Conservation (phyloP, 2,888 invertebrate genomes). For the Anthoptus insignis region DNA sequence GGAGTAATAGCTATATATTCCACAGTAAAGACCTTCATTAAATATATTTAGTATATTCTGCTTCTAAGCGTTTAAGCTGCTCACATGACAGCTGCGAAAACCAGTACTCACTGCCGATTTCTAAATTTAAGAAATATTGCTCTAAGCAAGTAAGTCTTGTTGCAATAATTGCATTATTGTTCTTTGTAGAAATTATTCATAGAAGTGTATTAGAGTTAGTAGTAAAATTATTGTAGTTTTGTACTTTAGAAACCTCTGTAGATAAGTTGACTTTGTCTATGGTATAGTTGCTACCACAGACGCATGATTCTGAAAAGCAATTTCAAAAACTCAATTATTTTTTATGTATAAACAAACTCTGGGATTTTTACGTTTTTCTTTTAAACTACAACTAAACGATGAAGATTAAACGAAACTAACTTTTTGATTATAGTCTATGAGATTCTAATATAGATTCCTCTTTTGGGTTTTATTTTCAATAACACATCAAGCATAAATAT, state of each 20-base stretch:
- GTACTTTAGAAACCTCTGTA: constrained; percentile 23
- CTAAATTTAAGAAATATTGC: constrained; percentile 60
- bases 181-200: constrained; percentile 67
- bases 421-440: no score
- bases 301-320: background rate
- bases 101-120: constrained; percentile 82
- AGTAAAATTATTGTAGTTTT: constrained; percentile 41
- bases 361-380: no score
- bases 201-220: constrained; percentile 49
- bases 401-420: no score
- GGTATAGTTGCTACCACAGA: background rate
- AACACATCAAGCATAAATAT: no score
- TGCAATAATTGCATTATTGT: constrained; percentile 66
- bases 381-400: no score
- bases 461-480: no score
- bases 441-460: no score
- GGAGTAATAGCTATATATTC: background rate
- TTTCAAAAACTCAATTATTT: no score
- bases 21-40: background rate
- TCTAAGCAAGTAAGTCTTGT: constrained; percentile 66
- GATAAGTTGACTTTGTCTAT: constrained; percentile 7
- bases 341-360: background rate
- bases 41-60: constrained; percentile 2
- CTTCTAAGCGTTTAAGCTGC: constrained; percentile 51
- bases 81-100: constrained; percentile 57